Base-by-base conservation (phyloP, 2,888 invertebrate genomes). In the Oscheius sp. region DNA sequence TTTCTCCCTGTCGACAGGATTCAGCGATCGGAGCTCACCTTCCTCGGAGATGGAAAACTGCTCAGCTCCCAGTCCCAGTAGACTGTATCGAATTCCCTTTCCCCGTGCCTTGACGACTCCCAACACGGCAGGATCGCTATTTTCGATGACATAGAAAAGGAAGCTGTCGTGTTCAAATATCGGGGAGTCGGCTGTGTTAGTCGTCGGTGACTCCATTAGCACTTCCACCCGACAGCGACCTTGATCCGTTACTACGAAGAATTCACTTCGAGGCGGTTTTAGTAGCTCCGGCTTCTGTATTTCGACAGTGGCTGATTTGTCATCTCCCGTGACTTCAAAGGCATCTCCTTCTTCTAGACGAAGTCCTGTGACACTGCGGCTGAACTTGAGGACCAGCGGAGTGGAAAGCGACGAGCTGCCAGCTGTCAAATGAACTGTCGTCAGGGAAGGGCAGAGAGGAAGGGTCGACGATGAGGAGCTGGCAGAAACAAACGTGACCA, bases 1-100 rank as follows among this genome's bases (percentile, higher is more conserved):
- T 12, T 71, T 25, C 61, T 85, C 85, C 25, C 82, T 29, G 66
- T 85, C 83, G 13, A 85, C 56, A 6, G 74, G 49, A 13, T 66
- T 66, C 25, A 66, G 55, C 21, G 75, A 75, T 41, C 61, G 59
- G 41, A 84, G 70, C 53, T 78, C 73, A 18, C 80, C 78, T 25
- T 56, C 58, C 12, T 61, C 52, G 0, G 76, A 72, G 35, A 84
- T 75, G 23, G 56, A 41, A 53, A 83, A 84, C 12, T 76, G 59
- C n/a, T 75, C 69, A 6, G 74, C 61, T 18, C 59, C 29, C 0
- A 74, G 71, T 16, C 78, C 77, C 0, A 75, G 18, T 1, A 79
- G 49, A 23, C 23, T 27, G 45, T 71, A 63, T 18, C 35, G 53
- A 16, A 46, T 46, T 45, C 18, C 16, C 6, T 66, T 72, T 55